Evolutionary conservation across 2,797 vertebrate genomes (phyloP).

Genomic region (Parauchenoglanis ngamensis): DNA sequence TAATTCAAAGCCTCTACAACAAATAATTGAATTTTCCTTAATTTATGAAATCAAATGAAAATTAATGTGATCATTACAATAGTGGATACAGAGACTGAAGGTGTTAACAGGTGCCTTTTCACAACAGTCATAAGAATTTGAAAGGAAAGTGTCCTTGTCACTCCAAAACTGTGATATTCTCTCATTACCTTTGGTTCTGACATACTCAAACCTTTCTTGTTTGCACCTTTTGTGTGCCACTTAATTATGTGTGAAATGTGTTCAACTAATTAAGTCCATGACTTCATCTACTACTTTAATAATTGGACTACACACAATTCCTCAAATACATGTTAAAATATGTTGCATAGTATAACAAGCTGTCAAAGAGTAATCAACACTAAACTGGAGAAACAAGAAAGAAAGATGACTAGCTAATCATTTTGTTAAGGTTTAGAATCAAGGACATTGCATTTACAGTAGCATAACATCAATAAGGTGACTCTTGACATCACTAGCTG

Average conservation of each 20-base stretch:
- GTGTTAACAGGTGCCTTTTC: conserved; percentile 27
- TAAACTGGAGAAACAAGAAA: not conserved
- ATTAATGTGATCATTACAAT: not conserved
- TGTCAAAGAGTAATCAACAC: not conserved
- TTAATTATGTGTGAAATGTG: conserved; percentile 69
- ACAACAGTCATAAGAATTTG: conserved; percentile 59
- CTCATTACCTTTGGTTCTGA: conserved; percentile 46
- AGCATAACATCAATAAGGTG: not conserved
- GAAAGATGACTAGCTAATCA: too few relatives aligned
- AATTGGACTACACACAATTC: conserved; percentile 2
- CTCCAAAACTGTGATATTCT: conserved; percentile 25
- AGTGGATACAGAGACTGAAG: not conserved
- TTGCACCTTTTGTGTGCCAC: conserved; percentile 67
- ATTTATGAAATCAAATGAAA: not conserved
- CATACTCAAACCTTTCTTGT: conserved; percentile 56
- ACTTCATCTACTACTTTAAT: conserved; percentile 59
- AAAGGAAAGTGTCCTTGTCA: conserved; percentile 65
- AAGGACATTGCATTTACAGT: not conserved
- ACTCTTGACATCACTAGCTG: not conserved
- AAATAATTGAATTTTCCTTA: not conserved
- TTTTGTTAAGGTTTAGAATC: not conserved
- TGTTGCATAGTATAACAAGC: not conserved
- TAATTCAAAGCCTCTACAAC: not conserved
- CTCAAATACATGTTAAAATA: not conserved
- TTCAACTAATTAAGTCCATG: conserved; percentile 69